Conservation (phyloP, 2,113 vertebrate species). For the Ginglymostoma cirratum region DNA sequence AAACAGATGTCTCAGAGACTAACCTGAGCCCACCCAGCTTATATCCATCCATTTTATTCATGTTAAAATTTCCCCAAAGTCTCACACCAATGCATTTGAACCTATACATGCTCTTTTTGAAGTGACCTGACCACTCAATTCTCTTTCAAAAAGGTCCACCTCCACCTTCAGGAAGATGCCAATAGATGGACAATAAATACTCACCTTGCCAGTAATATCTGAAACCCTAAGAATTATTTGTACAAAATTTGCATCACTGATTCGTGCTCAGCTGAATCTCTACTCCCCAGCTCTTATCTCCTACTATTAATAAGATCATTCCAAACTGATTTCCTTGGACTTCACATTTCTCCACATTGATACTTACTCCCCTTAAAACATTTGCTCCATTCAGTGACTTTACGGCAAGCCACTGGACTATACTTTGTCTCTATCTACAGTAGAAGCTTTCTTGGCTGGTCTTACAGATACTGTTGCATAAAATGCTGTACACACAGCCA, state of each 20-base stretch:
- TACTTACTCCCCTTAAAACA: neutral
- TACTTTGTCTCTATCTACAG: neutral
- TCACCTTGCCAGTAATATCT: neutral
- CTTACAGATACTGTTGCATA: neutral
- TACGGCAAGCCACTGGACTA: neutral
- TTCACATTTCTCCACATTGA: neutral
- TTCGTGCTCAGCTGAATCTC: neutral
- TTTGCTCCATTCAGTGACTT: neutral
- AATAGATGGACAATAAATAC: neutral
- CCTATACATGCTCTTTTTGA: neutral
- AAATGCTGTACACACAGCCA: constrained; percentile 19
- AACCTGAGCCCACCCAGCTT: too few species aligned
- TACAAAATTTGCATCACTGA: neutral
- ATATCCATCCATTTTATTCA: too few species aligned
- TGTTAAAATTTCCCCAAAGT: neutral
- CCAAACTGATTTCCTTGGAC: neutral
- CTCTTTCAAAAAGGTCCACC: neutral
- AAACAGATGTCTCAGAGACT: too few species aligned
- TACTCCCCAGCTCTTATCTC: neutral
- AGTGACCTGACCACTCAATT: neutral
- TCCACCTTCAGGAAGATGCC: neutral
- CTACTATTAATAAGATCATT: neutral
- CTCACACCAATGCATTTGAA: neutral
- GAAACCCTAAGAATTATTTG: neutral
- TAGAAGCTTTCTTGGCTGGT: neutral